Conservation (phyloP, 2,113 vertebrate genomes). For the Pollachius pollachius region DNA sequence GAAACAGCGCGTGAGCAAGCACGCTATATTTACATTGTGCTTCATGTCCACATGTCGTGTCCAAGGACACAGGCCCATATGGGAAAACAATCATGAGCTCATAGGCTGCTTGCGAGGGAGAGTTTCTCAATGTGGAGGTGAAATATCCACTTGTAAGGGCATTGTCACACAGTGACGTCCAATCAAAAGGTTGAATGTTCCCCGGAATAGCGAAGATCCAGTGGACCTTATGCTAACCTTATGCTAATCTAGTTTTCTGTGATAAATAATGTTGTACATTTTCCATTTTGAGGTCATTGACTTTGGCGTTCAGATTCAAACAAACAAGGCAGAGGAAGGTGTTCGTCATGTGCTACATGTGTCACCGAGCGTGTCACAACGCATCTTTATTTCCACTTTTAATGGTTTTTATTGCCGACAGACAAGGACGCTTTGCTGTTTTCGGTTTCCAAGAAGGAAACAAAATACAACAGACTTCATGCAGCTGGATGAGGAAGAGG, state of each 20-base stretch:
- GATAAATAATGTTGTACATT: neutral
- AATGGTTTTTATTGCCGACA: conserved; percentile 13
- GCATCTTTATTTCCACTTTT: neutral
- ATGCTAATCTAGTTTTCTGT: neutral
- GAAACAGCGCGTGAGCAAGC: conserved; percentile 57
- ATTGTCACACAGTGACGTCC: neutral
- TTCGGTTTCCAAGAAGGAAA: conserved; percentile 27
- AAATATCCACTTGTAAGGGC: conserved; percentile 6
- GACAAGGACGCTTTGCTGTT: conserved; percentile 23
- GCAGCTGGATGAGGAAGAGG: too few species aligned
- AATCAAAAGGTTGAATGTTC: too few species aligned
- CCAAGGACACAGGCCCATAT: conserved; percentile 42
- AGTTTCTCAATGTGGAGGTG: neutral
- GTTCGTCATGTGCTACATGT: neutral
- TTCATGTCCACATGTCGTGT: conserved; percentile 50
- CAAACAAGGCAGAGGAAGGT: neutral
- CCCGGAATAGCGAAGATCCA: too few species aligned
- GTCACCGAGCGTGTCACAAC: neutral
- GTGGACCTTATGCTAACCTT: neutral
- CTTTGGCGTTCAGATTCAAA: too few species aligned
- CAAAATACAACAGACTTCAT: too few species aligned
- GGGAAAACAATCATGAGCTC: conserved; percentile 23
- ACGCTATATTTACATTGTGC: conserved; percentile 61
- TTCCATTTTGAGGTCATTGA: neutral
- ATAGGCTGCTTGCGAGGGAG: neutral